These are phyloP conservation scores for Rhopilema esculentum DNA, from an alignment of 30 jellyfish, hydroid and myxozoan genomes.

Conservation along the genomic window DNA sequence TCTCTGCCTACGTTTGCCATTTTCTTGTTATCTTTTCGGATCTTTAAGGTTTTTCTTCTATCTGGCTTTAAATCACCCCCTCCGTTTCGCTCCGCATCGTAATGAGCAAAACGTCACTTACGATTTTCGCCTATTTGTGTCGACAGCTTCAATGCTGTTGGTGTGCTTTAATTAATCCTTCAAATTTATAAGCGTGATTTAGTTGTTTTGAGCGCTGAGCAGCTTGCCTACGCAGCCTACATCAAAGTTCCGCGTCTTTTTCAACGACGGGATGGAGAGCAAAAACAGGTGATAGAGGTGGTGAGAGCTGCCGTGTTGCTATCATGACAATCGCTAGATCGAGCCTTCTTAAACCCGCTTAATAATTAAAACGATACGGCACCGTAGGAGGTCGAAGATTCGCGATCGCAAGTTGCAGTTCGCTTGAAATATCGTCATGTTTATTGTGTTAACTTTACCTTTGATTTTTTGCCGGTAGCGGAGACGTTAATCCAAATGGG, in stretches of 20 bases:
- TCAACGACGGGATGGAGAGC: background rate
- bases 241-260: slow-evolving; percentile 44
- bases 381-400: slow-evolving; percentile 77
- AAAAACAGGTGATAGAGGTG: slow-evolving; percentile 37
- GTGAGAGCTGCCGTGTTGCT: slow-evolving; percentile 25
- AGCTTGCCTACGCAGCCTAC: background rate
- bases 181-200: background rate
- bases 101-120: background rate
- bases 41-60: background rate
- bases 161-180: background rate
- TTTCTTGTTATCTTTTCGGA: background rate
- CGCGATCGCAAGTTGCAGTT: slow-evolving; percentile 53
- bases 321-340: slow-evolving; percentile 38
- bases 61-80: background rate
- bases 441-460: slow-evolving; percentile 51
- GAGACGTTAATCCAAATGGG: slow-evolving; percentile 67
- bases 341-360: slow-evolving; percentile 38
- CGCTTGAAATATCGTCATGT: slow-evolving; percentile 44
- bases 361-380: slow-evolving; percentile 64
- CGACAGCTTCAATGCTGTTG: background rate
- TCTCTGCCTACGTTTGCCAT: background rate
- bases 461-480: slow-evolving; percentile 65
- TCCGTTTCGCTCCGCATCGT: background rate
- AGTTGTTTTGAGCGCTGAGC: background rate
- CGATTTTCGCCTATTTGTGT: background rate